A percentile compares a stretch with the other conserved stretches of the same genome.
phyloP scores from a whole-genome alignment of 2,888 invertebrate species.

The Trypoxylon attenuatum region DNA sequence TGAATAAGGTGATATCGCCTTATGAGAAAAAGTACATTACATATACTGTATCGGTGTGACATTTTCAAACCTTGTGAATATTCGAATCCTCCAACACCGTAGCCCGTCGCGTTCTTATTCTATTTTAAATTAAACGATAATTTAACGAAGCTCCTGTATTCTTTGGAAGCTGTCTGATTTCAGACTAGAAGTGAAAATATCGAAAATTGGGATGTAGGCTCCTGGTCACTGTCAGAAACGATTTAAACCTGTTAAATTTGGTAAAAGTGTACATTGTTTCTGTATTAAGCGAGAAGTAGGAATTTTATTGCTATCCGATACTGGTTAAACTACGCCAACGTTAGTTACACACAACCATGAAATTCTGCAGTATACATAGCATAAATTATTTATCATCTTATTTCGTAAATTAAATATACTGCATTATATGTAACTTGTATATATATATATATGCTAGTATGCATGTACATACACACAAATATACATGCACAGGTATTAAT shows the following conservation, averaged over 20 bases:
- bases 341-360: slow-evolving; percentile 5
- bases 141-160: slow-evolving; percentile 22
- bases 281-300: neutral
- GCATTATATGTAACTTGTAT: too few relatives aligned
- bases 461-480: neutral
- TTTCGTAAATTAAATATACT: too few relatives aligned
- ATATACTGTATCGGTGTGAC: too few relatives aligned
- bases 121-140: slow-evolving; percentile 33
- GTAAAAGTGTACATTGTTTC: slow-evolving; percentile 34
- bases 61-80: too few relatives aligned
- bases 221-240: too few relatives aligned
- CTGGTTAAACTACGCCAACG: slow-evolving; percentile 1
- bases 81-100: slow-evolving; percentile 38
- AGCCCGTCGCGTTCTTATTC: slow-evolving; percentile 23
- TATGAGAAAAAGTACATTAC: too few relatives aligned
- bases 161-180: slow-evolving; percentile 33
- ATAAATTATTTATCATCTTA: slow-evolving; percentile 2
- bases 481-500: neutral
- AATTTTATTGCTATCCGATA: neutral
- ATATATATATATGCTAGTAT: neutral
- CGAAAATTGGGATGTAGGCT: too few relatives aligned
- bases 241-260: slow-evolving; percentile 19
- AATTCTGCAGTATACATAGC: slow-evolving; percentile 4
- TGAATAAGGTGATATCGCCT: too few relatives aligned
- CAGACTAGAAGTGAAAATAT: too few relatives aligned